Base-by-base conservation (phyloP, 2,888 invertebrate genomes). In the Tricholauxania praeusta region DNA sequence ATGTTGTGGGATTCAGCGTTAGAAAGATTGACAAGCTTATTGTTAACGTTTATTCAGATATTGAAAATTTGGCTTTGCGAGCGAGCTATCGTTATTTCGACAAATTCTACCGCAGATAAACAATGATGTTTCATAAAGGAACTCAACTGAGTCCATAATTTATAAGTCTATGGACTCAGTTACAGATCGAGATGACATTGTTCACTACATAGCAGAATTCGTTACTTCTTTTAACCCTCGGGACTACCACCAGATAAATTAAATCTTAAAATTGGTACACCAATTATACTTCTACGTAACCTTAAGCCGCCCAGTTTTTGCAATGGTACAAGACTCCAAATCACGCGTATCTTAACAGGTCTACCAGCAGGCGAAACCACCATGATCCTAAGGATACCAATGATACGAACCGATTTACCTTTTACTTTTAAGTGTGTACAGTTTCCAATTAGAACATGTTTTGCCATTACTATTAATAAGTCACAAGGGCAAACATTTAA, bases 331-430 rank as follows among this genome's bases (percentile, higher is more conserved):
- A 71, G 79, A 48, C 75, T 83, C 17, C 75, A 72, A 15, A 65
- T 76, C 17, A 80, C 77, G 74, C 78, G 77, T 7, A 79, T 81
- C 48, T 53, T 75, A 12, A 73, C 63, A 8, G 77, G 76, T 15
- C 70, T 64, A 57, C 67, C 12, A 49, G 70, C 68, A 72, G 72
- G 75, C 2, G 73, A 79, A 73, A 62, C 70, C 49, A 79, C 82
- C 12, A 75, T 81, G 7, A 77, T 85, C 55, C 82, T 82, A 75
- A 77, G 81, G n/a, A n/a, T n/a, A n/a, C n/a, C n/a, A n/a, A n/a
- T n/a, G n/a, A n/a, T n/a, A n/a, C n/a, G n/a, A n/a, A n/a, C n/a
- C n/a, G n/a, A n/a, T n/a, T n/a, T n/a, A n/a, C n/a, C n/a, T n/a
- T n/a, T n/a, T n/a, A n/a, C n/a, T n/a, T n/a, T n/a, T n/a, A n/a